Evolutionary conservation across 2,797 vertebrate genomes (phyloP).

Genomic region (Acipenser ruthenus): DNA sequence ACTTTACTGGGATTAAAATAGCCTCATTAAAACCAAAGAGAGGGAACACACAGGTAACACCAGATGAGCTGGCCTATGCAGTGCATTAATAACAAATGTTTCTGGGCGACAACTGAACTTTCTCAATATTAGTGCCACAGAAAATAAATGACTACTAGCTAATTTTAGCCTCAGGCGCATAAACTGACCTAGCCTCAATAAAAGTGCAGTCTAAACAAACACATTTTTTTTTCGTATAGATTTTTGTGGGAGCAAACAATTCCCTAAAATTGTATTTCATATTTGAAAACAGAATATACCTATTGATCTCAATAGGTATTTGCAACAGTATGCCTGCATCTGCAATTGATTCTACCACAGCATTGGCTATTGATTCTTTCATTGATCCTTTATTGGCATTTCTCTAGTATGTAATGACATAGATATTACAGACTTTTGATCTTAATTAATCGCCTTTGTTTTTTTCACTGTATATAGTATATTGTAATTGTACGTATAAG

Average conservation of each 20-base stretch:
- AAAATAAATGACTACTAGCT: conserved; percentile 11
- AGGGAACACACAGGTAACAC: conserved; percentile 6
- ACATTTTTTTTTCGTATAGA: no score
- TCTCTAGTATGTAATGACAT: no score
- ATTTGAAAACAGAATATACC: no score
- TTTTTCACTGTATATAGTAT: no score
- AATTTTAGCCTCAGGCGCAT: conserved; percentile 6
- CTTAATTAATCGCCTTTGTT: conserved; percentile 27
- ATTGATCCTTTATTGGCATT: no score
- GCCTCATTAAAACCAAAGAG: conserved; percentile 6
- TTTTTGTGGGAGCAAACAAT: no score
- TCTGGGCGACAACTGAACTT: not conserved
- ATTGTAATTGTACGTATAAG: no score
- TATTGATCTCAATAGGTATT: no score
- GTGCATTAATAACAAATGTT: conserved; percentile 6
- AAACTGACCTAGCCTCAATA: not conserved
- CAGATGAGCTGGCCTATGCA: not conserved
- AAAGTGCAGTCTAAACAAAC: not conserved
- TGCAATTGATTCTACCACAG: no score
- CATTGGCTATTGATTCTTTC: no score
- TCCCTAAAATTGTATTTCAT: no score
- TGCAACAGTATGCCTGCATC: no score
- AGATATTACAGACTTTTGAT: conserved; percentile 24
- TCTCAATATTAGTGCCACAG: conserved; percentile 6
- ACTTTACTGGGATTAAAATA: conserved; percentile 12